These are phyloP conservation scores for Orestias chungarensis DNA, from an alignment of 2,797 vertebrate species.

Conservation along the genomic window DNA sequence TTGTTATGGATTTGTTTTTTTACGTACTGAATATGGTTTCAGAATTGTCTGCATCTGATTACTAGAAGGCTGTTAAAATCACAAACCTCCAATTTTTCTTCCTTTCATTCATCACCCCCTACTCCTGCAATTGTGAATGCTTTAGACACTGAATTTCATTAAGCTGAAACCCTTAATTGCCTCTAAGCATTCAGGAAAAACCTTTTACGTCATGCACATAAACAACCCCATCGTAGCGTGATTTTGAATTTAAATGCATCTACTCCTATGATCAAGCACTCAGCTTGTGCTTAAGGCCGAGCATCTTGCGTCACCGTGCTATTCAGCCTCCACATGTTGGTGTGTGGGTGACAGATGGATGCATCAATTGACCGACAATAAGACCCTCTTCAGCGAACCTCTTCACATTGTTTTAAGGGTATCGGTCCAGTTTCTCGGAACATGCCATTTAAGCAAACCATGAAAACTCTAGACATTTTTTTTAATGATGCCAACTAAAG, in stretches of 20 bases:
- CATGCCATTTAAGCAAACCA: background rate
- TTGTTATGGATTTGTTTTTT: background rate
- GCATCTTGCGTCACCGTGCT: constrained; percentile 42
- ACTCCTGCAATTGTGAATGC: constrained; percentile 5
- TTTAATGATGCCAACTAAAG: constrained; percentile 6
- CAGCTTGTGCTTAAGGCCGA: constrained; percentile 11
- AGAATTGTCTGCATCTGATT: background rate
- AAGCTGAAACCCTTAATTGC: constrained; percentile 21
- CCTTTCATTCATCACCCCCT: background rate
- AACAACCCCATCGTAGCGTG: constrained; percentile 13
- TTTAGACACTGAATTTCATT: constrained; percentile 9
- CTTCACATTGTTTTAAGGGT: constrained; percentile 62
- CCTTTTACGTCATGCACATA: constrained; percentile 12
- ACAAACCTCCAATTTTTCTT: constrained; percentile 1
- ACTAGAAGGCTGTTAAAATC: background rate
- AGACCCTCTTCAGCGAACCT: constrained; percentile 39
- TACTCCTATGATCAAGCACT: constrained; percentile 28
- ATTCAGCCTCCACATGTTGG: constrained; percentile 31
- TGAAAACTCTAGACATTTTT: constrained; percentile 10
- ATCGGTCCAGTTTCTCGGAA: constrained; percentile 12
- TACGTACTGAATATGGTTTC: background rate
- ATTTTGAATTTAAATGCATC: constrained; percentile 45
- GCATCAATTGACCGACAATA: constrained; percentile 46
- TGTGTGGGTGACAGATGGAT: constrained; percentile 44
- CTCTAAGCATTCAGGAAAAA: constrained; percentile 11